Conservation (phyloP, 2,888 invertebrate species). For the Mystacides longicornis region DNA sequence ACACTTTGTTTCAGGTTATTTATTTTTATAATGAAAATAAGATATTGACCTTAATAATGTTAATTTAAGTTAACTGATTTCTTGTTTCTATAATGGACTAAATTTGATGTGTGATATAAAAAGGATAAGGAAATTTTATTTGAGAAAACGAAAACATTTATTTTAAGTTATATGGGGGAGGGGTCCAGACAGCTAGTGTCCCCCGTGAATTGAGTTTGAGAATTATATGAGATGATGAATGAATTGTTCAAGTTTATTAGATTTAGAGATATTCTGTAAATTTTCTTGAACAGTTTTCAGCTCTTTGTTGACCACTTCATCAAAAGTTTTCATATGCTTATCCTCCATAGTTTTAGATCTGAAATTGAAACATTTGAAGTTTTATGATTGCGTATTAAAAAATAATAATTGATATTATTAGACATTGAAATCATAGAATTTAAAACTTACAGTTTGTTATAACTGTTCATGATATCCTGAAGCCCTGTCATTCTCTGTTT, state of each 20-base stretch:
- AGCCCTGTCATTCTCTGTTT: slow-evolving; percentile 37
- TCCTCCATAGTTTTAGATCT: neutral
- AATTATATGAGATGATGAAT: neutral
- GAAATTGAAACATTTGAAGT: too few relatives aligned
- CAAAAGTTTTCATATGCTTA: neutral
- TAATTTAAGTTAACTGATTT: too few relatives aligned
- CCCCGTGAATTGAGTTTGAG: neutral
- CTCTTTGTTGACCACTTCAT: neutral
- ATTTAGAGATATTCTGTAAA: neutral
- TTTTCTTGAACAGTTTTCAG: neutral
- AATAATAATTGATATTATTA: neutral
- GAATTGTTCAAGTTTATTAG: neutral
- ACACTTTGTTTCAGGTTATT: too few relatives aligned
- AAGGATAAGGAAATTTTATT: neutral
- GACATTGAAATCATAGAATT: neutral
- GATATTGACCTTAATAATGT: too few relatives aligned
- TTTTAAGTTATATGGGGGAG: too few relatives aligned
- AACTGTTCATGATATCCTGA: slow-evolving; percentile 34
- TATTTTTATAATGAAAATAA: too few relatives aligned
- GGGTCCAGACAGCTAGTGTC: too few relatives aligned
- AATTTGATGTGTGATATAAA: neutral
- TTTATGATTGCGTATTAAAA: too few relatives aligned
- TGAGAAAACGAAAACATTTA: neutral
- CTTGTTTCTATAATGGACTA: neutral
- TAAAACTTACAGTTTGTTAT: slow-evolving; percentile 34